Evolutionary conservation across 2,113 vertebrate genomes (phyloP), one percentile per base, ranked within the genome.

Genomic region (Columba livia): DNA sequence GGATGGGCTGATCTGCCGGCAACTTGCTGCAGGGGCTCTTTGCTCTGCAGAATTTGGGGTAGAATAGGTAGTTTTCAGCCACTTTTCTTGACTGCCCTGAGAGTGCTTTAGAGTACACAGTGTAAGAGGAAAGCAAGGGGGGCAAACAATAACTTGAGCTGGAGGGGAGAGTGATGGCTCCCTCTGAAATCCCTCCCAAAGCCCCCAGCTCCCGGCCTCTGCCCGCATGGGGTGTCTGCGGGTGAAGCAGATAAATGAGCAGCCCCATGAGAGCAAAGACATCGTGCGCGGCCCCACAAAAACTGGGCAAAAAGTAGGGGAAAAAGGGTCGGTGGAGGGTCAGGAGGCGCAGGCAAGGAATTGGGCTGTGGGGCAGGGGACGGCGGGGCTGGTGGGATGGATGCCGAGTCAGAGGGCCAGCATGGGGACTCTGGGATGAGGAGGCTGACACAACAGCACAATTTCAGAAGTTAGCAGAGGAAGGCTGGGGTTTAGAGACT

Each of bases 321-420:
- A 47, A 42, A 12, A 66, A 0, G 0, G 44, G 24, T 21, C 0
- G 0, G 18, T 2, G 17, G 78, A 64, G 12, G 47, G 29, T 5
- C 0, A 1, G 53, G 50, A 64, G 2, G 11, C 1, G 2, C 7
- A 8, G 42, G 29, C 1, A 4, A 58, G 66, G 48, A 72, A 36
- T 0, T 10, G 57, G 53, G 51, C 42, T 25, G 66, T 21, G 86
- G 53, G 53, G 82, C 79, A 61, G 82, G 82, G 42, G 81, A 13
- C 34, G 31, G 44, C 1, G 4, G 66, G 64, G 79, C 40, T 56
- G 82, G 73, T 3, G 29, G 73, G 65, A 21, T 0, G 58, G 50
- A 56, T n/a, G 72, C 28, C 6, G 32, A 5, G 83, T 64, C 54
- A 24, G n/a, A 86, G n/a, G 61, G 78, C 67, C 56, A 38, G 18